Evolutionary conservation across 1,140 invertebrate genomes (phyloP).

Genomic region (Ceratoteleas bidentatus): DNA sequence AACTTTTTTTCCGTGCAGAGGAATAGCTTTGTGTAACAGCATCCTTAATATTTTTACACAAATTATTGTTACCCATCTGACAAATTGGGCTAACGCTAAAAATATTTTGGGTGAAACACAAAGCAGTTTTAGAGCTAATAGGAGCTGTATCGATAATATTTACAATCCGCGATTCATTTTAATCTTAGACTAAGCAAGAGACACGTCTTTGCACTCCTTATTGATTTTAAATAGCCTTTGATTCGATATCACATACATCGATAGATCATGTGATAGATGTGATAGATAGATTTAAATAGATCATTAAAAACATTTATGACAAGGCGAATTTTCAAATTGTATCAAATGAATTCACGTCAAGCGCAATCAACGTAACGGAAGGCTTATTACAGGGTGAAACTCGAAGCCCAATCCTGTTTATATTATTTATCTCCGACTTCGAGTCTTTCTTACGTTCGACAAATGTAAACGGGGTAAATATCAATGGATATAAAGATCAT

Average conservation of each 20-base stretch:
- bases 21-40: not conserved
- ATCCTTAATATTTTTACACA: not conserved
- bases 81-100: not conserved
- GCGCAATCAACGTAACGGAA: too few relatives aligned
- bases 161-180: not conserved
- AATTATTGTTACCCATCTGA: not conserved
- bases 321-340: not conserved
- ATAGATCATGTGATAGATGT: not conserved
- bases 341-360: not conserved
- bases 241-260: not conserved
- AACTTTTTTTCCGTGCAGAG: too few relatives aligned
- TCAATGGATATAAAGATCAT: not conserved
- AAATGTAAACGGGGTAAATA: not conserved
- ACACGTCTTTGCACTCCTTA: not conserved
- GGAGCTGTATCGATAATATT: conserved; percentile 1
- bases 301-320: not conserved
- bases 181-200: not conserved
- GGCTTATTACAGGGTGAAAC: not conserved
- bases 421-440: not conserved
- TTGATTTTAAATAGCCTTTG: not conserved
- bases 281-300: not conserved
- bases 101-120: not conserved
- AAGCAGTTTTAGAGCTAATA: not conserved
- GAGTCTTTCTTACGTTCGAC: not conserved
- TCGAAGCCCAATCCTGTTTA: not conserved